These are phyloP conservation scores for Podarcis muralis DNA, from an alignment of 2,113 vertebrate genomes.

Conservation along the genomic window DNA sequence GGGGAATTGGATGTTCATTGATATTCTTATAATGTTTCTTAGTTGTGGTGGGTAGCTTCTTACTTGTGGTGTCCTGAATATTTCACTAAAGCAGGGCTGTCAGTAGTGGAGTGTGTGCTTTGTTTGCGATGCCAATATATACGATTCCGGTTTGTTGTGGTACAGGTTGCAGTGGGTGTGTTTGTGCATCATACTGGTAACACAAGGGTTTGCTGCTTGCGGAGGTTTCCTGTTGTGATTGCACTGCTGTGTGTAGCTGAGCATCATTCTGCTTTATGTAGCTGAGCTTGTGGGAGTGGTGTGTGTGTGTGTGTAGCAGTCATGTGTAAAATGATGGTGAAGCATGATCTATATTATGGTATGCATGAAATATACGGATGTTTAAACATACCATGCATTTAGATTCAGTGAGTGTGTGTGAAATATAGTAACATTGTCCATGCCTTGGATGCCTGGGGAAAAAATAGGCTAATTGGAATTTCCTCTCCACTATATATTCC, in stretches of 20 bases:
- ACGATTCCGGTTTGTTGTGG: background rate
- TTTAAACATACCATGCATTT: background rate
- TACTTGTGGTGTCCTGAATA: background rate
- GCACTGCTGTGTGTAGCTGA: rapidly evolving
- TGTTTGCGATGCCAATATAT: background rate
- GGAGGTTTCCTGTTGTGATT: background rate
- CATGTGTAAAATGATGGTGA: conserved; percentile 30
- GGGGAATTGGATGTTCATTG: background rate
- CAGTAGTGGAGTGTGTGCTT: conserved; percentile 36
- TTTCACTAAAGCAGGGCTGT: background rate
- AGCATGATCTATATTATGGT: background rate
- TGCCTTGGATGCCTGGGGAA: background rate
- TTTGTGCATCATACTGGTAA: background rate
- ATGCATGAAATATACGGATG: background rate
- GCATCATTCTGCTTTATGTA: background rate
- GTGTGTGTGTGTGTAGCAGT: rapidly evolving
- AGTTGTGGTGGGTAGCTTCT: background rate
- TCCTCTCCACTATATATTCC: background rate
- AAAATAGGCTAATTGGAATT: background rate
- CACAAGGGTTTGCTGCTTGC: background rate
- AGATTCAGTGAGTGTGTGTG: background rate
- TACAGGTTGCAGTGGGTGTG: background rate
- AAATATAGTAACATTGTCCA: background rate
- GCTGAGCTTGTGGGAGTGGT: background rate
- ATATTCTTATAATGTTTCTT: background rate